Evolutionary conservation across 2,113 vertebrate genomes (phyloP), one percentile per base, ranked within the genome.

Genomic region (Camelus dromedarius): DNA sequence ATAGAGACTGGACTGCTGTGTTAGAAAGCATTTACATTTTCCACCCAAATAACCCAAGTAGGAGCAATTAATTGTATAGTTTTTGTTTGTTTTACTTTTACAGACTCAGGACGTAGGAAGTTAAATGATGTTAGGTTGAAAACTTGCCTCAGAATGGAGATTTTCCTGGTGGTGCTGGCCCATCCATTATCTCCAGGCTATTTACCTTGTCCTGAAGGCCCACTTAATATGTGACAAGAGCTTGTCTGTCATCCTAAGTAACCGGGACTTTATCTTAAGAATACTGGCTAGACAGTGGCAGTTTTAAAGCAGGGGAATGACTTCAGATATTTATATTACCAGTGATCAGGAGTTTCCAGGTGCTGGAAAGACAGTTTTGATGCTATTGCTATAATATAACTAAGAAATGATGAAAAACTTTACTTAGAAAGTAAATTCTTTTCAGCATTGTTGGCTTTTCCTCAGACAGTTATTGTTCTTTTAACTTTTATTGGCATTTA

Each of bases 21-120:
- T 30, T 60, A 90, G 75, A 67, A 90, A 93, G 19, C 81, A 5
- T 67, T 93, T 9, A 67, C 5, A 54, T 73, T 66, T 96, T 86
- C 35, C 11, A 70, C 13, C 8, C 11, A 42, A 52, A 90, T n/a
- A 60, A 54, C 12, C 6, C 10, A 84, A 91, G 58, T 10, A 52
- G 48, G 64, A 73, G 7, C 13, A 84, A 66, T 66, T 96, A 22
- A 81, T 72, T 70, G 22, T 62, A 73, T 56, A 42, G 13, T 62
- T 32, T 62, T 62, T 62, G 35, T 46, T 66, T 32, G 4, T 54
- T 79, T 72, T 58, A 5, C 30, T 62, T 50, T 20, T 15, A 24
- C 2, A 48, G 69, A n/a, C 35, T 75, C 32, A 67, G 30, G 87
- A 86, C 20, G 35, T 79, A 70, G 60, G 81, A 69, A 87, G 30